Percentiles rank a stretch among this genome's conserved stretches.
Conservation (phyloP, 2,888 invertebrate genomes). For the Cryptosula pallasiana region DNA sequence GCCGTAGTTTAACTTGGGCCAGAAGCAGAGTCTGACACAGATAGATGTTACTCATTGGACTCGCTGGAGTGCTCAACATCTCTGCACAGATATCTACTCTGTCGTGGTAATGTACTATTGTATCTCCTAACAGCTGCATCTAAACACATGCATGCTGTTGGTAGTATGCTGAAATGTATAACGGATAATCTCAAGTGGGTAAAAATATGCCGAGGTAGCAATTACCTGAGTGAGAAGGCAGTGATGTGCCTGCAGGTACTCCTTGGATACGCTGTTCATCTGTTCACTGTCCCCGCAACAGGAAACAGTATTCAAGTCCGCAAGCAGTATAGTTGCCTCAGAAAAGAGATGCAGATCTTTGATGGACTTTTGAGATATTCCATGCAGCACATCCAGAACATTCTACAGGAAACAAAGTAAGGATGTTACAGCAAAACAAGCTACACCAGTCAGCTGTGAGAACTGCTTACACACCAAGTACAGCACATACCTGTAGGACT, state of each 20-base stretch:
- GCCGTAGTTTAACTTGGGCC: constrained; percentile 45
- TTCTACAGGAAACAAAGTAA: constrained; percentile 36
- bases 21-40: constrained; percentile 40
- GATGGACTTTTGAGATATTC: constrained; percentile 34
- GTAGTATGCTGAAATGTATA: too few relatives aligned
- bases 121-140: constrained; percentile 48
- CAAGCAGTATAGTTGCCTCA: constrained; percentile 27
- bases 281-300: constrained; percentile 31
- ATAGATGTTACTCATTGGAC: constrained; percentile 46
- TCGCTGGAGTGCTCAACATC: constrained; percentile 35
- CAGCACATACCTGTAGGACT: constrained; percentile 37
- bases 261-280: constrained; percentile 33
- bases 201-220: too few relatives aligned
- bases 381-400: constrained; percentile 32
- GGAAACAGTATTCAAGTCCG: constrained; percentile 30
- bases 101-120: constrained; percentile 41
- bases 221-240: constrained; percentile 38
- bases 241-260: constrained; percentile 39
- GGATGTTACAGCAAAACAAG: too few relatives aligned
- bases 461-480: too few relatives aligned
- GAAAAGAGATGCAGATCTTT: constrained; percentile 36
- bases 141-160: constrained; percentile 30
- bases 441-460: too few relatives aligned
- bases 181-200: too few relatives aligned
- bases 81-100: constrained; percentile 32